Evolutionary conservation across 64 coral and sea anemone genomes (phyloP).

Genomic region (Montipora capricornis): DNA sequence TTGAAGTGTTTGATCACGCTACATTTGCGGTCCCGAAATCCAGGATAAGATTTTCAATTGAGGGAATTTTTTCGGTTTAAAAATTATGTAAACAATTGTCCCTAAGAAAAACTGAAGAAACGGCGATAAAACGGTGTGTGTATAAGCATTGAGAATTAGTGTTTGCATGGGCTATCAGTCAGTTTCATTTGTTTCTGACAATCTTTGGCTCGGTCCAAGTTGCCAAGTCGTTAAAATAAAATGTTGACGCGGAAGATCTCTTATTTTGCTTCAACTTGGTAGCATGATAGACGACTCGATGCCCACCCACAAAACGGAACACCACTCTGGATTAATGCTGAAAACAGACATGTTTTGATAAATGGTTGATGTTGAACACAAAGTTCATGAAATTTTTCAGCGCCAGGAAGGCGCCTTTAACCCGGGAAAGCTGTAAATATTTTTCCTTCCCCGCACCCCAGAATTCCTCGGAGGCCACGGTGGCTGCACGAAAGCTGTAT

Average conservation of each 20-base stretch:
- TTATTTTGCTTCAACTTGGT: background rate
- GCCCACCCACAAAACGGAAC: background rate
- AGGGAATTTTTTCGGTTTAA: background rate
- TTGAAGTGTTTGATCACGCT: background rate
- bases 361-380: background rate
- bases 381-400: background rate
- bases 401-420: conserved; percentile 17
- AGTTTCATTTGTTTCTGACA: conserved; percentile 8
- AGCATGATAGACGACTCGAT: background rate
- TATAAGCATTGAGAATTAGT: conserved; percentile 18
- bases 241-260: background rate
- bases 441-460: background rate
- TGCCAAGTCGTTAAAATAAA: background rate
- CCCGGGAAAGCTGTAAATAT: background rate
- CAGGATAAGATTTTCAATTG: background rate
- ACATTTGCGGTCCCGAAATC: background rate
- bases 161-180: conserved; percentile 27
- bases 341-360: background rate
- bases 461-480: background rate
- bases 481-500: background rate
- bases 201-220: background rate
- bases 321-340: background rate
- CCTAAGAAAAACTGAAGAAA: background rate
- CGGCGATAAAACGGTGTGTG: conserved; percentile 5
- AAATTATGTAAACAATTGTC: conserved; percentile 28